phyloP scores from a whole-genome alignment of 1,140 invertebrate species.

The Drosophila willistoni region DNA sequence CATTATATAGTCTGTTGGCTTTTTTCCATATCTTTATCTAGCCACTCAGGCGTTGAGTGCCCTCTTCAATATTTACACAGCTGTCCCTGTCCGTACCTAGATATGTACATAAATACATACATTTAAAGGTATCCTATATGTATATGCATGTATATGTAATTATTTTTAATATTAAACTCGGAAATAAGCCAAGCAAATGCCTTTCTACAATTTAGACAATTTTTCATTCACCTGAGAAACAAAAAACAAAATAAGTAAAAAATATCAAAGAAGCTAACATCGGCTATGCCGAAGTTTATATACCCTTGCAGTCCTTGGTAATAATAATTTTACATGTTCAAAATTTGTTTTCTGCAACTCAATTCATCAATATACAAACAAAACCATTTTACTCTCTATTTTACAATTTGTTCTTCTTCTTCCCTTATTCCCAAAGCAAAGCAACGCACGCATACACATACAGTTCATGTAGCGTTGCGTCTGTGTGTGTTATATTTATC shows the following conservation, averaged over 20 bases:
- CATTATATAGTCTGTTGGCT: constrained; percentile 16
- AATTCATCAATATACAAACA: too few relatives aligned
- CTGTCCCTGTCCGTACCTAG: constrained; percentile 2
- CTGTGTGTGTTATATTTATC: too few relatives aligned
- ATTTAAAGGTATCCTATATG: neutral
- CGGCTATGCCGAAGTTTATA: too few relatives aligned
- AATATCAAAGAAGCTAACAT: too few relatives aligned
- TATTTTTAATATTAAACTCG: constrained; percentile 13
- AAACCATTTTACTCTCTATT: too few relatives aligned
- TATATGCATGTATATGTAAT: constrained; percentile 1
- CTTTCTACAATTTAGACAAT: neutral
- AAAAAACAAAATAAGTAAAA: neutral
- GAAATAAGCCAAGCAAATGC: constrained; percentile 16
- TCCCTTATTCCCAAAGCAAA: too few relatives aligned
- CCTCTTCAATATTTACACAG: constrained; percentile 21
- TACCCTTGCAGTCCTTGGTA: too few relatives aligned
- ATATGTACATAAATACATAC: neutral
- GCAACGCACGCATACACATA: too few relatives aligned
- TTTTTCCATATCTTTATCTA: constrained; percentile 14
- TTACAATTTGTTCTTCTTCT: too few relatives aligned
- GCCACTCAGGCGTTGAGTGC: constrained; percentile 18
- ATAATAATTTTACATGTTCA: too few relatives aligned
- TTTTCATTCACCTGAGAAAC: constrained; percentile 9
- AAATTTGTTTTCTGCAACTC: too few relatives aligned
- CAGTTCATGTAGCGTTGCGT: too few relatives aligned